Conservation (phyloP, 2,888 invertebrate genomes). For the Lysandra bellargus region DNA sequence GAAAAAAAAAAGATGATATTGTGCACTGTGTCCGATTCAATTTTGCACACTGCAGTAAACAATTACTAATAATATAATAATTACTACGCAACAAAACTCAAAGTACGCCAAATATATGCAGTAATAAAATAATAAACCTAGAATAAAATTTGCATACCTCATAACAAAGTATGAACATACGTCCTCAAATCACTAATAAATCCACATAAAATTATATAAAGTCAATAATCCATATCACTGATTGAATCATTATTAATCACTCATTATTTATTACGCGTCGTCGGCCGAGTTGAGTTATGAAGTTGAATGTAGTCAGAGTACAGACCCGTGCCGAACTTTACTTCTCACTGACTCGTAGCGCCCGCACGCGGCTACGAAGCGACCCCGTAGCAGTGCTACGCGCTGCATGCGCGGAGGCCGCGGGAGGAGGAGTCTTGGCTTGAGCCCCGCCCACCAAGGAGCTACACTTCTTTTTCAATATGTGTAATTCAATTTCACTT, state of each 20-base stretch:
- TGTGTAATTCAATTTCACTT: conserved; percentile 81
- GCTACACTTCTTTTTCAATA: conserved; percentile 81
- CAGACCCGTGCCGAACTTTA: conserved; percentile 55
- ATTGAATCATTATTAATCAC: conserved; percentile 9
- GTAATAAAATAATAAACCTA: neutral
- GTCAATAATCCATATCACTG: conserved; percentile 20
- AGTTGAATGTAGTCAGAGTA: conserved; percentile 62
- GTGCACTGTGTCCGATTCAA: neutral
- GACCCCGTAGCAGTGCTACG: conserved; percentile 59
- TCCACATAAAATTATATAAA: conserved; percentile 18
- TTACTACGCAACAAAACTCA: neutral
- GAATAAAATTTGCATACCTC: conserved; percentile 24
- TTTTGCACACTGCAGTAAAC: neutral
- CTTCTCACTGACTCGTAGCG: conserved; percentile 56
- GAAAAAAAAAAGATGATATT: too few relatives aligned
- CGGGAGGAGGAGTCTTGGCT: conserved; percentile 72
- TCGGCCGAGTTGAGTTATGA: conserved; percentile 43
- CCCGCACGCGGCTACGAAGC: conserved; percentile 53
- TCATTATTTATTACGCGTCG: conserved; percentile 17
- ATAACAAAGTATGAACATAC: conserved; percentile 5
- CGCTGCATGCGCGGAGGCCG: conserved; percentile 73
- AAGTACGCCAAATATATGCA: neutral
- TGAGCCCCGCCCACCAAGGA: conserved; percentile 79
- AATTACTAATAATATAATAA: neutral
- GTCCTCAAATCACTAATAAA: conserved; percentile 29